Evolutionary conservation across 1,140 invertebrate species (phyloP).

Genomic region (Pachypeltis micranthus): DNA sequence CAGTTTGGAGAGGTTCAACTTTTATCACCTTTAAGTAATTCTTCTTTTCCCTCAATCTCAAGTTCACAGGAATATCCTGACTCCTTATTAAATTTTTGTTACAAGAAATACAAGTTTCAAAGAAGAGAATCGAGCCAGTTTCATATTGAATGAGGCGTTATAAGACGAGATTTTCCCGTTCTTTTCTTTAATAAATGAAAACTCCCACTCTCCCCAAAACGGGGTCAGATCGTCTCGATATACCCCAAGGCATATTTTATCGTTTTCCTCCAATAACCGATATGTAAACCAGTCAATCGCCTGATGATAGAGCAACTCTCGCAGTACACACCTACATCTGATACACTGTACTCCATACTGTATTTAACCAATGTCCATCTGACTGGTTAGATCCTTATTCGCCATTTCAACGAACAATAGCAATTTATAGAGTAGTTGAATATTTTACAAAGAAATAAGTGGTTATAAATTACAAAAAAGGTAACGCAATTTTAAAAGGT

Average conservation of each 20-base stretch:
- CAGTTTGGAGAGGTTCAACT: background rate
- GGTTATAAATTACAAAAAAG: background rate
- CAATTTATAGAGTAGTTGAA: background rate
- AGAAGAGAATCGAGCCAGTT: background rate
- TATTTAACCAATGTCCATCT: too few relatives aligned
- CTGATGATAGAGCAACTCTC: too few relatives aligned
- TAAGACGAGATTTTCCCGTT: background rate
- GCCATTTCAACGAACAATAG: background rate
- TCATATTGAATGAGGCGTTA: background rate
- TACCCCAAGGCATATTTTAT: background rate
- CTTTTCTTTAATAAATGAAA: background rate
- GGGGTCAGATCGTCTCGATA: background rate
- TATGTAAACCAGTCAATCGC: background rate
- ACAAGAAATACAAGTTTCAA: background rate
- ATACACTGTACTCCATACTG: too few relatives aligned
- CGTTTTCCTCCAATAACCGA: background rate
- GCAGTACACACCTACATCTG: too few relatives aligned
- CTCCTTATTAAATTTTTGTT: background rate
- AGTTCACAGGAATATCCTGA: background rate
- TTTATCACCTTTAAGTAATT: background rate
- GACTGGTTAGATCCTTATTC: too few relatives aligned
- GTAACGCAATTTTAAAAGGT: background rate
- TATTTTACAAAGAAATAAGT: background rate
- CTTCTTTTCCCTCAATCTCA: background rate
- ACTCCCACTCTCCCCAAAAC: background rate